Conservation (phyloP, 2,888 invertebrate genomes). For the Meiosimyza decipiens region DNA sequence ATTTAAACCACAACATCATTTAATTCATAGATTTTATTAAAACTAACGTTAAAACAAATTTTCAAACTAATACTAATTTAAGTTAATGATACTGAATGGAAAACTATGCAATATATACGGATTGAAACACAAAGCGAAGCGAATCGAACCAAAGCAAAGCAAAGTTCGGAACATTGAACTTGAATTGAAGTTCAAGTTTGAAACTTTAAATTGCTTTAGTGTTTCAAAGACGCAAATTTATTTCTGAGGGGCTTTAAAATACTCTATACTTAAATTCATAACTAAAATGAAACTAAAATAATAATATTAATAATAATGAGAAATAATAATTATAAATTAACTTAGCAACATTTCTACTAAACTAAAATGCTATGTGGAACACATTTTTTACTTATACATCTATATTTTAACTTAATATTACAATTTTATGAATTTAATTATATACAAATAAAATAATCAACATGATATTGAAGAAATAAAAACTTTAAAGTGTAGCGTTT, state of each 20-base stretch:
- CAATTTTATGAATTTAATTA: slow-evolving; percentile 56
- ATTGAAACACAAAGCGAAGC: slow-evolving; percentile 7
- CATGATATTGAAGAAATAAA: slow-evolving; percentile 45
- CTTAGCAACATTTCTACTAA: slow-evolving; percentile 56
- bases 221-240: slow-evolving; percentile 19
- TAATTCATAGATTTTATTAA: slow-evolving; percentile 17
- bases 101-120: slow-evolving; percentile 25
- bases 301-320: not conserved
- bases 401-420: slow-evolving; percentile 54
- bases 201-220: not conserved
- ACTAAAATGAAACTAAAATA: slow-evolving; percentile 23
- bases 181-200: too few relatives aligned
- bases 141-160: too few relatives aligned
- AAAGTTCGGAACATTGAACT: too few relatives aligned
- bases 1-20: not conserved
- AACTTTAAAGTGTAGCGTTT: not conserved
- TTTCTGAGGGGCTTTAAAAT: slow-evolving; percentile 24
- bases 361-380: slow-evolving; percentile 54
- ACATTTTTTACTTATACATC: slow-evolving; percentile 56
- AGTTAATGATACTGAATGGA: slow-evolving; percentile 20
- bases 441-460: slow-evolving; percentile 52
- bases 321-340: slow-evolving; percentile 35
- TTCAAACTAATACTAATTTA: slow-evolving; percentile 14
- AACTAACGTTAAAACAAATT: not conserved
- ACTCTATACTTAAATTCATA: slow-evolving; percentile 25